phyloP scores from a whole-genome alignment of 2,797 vertebrate genomes.

The Pangasius mekongensis region DNA sequence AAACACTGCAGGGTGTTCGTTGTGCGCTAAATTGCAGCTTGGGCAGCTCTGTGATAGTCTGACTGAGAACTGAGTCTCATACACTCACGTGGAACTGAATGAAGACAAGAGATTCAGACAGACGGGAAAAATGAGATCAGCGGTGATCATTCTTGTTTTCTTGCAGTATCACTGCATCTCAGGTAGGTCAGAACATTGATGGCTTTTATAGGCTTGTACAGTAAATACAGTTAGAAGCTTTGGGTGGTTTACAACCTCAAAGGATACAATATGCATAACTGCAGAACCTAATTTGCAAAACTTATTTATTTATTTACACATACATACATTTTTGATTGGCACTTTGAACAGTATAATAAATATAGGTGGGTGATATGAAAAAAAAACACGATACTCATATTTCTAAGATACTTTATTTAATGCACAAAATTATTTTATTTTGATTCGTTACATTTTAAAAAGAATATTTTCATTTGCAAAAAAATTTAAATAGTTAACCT shows the following conservation, averaged over 20 bases:
- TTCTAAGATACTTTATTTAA: not conserved
- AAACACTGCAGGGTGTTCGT: conserved; percentile 16
- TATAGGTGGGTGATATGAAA: not conserved
- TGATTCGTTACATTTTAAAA: not conserved
- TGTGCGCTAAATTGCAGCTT: conserved; percentile 38
- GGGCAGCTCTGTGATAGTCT: conserved; percentile 19
- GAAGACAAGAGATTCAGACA: not conserved
- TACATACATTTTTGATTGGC: not conserved
- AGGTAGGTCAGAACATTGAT: conserved; percentile 32
- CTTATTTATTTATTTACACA: not conserved
- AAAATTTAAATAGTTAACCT: not conserved
- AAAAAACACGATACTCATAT: not conserved
- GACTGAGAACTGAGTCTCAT: not conserved
- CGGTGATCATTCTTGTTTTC: conserved; percentile 33
- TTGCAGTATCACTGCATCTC: conserved; percentile 31
- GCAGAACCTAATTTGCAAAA: not conserved
- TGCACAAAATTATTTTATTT: not conserved
- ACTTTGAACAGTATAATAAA: not conserved
- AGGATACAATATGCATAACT: not conserved
- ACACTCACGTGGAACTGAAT: not conserved
- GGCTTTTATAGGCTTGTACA: not conserved
- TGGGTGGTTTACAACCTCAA: not conserved
- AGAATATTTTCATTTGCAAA: not conserved
- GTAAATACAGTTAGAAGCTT: not conserved
- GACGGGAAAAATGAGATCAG: conserved; percentile 5